Conservation (phyloP, 1,140 invertebrate genomes). For the Scylla paramamosain region DNA sequence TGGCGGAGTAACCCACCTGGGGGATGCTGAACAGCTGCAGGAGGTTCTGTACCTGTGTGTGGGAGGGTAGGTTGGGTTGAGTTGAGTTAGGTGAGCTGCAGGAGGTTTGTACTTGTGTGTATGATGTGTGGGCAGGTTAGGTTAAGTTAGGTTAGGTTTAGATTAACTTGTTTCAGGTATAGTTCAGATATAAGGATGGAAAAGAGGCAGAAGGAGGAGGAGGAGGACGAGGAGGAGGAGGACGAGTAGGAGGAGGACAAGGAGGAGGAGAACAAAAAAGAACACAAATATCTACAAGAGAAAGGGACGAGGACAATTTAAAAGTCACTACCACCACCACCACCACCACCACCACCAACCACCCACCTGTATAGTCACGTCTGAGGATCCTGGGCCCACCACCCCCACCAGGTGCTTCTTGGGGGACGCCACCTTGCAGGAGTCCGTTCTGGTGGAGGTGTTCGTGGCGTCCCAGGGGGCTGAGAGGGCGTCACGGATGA, state of each 20-base stretch:
- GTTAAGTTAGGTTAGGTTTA: background rate
- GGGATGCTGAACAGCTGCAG: slow-evolving; percentile 90
- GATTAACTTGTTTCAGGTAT: too few species aligned
- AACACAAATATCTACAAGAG: background rate
- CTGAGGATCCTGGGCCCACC: slow-evolving; percentile 86
- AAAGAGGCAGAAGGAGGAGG: background rate
- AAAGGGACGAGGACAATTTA: background rate
- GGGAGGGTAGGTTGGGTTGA: background rate
- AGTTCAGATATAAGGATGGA: background rate
- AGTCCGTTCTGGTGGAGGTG: background rate
- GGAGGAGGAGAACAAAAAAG: background rate
- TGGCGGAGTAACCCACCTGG: slow-evolving; percentile 91
- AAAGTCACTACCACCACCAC: background rate
- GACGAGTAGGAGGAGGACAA: background rate
- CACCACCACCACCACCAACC: background rate
- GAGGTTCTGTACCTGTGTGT: slow-evolving; percentile 87
- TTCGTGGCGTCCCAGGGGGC: slow-evolving; percentile 77
- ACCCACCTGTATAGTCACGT: slow-evolving; percentile 83
- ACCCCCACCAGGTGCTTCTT: slow-evolving; percentile 85
- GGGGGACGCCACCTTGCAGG: slow-evolving; percentile 78
- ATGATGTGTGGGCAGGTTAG: background rate
- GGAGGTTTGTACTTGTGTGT: too few species aligned
- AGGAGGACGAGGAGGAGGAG: background rate
- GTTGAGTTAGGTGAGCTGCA: background rate
- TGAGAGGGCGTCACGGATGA: slow-evolving; percentile 85